phyloP scores from a whole-genome alignment of 2,797 vertebrate species.

The Rallus crepitans region DNA sequence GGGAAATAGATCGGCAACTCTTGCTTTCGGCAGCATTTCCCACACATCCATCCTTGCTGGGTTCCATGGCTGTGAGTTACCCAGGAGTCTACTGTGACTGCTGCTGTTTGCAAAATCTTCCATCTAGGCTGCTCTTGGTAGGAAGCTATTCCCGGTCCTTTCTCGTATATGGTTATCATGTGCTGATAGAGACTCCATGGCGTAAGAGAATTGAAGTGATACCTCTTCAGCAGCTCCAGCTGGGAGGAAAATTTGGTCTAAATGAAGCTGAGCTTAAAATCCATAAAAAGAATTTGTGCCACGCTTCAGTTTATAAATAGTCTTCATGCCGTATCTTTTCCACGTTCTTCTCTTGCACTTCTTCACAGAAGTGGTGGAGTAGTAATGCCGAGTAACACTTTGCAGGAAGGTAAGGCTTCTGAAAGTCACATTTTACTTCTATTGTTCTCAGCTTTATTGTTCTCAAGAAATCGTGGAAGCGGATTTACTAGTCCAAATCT shows the following conservation, averaged over 20 bases:
- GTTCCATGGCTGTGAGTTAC: background rate
- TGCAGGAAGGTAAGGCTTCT: background rate
- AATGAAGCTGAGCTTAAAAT: slow-evolving; percentile 42
- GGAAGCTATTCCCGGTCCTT: background rate
- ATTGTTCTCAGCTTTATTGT: background rate
- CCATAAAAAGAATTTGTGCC: slow-evolving; percentile 38
- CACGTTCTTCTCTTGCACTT: background rate
- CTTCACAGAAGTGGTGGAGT: background rate
- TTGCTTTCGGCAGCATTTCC: background rate
- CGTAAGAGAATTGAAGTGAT: background rate
- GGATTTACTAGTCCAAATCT: background rate
- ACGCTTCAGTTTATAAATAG: slow-evolving; percentile 22
- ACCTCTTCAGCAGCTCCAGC: slow-evolving; percentile 40
- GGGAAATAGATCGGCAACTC: background rate
- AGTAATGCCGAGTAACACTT: slow-evolving; percentile 27
- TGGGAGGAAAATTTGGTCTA: slow-evolving; percentile 23
- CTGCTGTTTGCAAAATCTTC: background rate
- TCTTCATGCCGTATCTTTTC: background rate
- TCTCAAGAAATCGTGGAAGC: background rate
- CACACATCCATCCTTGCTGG: background rate
- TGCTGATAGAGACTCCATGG: background rate
- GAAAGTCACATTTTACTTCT: background rate
- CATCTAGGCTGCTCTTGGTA: background rate
- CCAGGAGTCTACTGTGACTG: background rate
- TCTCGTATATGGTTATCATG: background rate